Base-by-base conservation (phyloP, 2,113 vertebrate species). In the Chloroceryle aenea region DNA sequence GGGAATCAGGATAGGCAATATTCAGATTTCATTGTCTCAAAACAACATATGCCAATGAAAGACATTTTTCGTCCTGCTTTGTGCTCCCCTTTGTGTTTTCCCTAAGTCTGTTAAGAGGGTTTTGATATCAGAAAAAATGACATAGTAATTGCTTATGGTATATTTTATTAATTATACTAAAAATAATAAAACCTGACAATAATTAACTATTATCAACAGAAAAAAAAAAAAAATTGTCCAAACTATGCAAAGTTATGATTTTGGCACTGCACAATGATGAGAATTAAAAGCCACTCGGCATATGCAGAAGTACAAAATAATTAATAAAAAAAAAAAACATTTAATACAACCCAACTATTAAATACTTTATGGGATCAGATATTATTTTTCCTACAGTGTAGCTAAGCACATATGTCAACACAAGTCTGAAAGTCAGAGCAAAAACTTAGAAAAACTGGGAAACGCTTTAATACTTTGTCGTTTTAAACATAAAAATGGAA, bases 11-110 rank as follows among this genome's bases (percentile, higher is more conserved):
- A 81, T 95, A 95, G 94, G 97, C 96, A 98, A 98, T 98, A 98
- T 98, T 98, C 98, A 98, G 98, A 98, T 98, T 98, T 98, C 96
- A 95, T 98, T 98, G 98, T 98, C 97, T 98, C 98, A 97, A 98
- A 97, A 97, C 92, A 98, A 97, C 97, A 97, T 97, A 98, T 97
- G 97, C 97, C 98, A 98, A 88, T 85, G 91, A 97, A 97, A 97
- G 94, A 87, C 8, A 45, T 59, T 67, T 95, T 87, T 92, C 97
- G 89, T 82, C 94, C 93, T 97, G 92, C 72, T 86, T 95, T 77
- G 93, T 95, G 88, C 92, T 96, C 94, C 95, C 93, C 94, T 86
- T 94, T 92, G 38, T 93, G 53, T 89, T 93, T 90, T 96, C 4
- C 26, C 19, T 19, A 81, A 27, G 18, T 73, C 62, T 90, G 14